Evolutionary conservation across 2,113 vertebrate genomes (phyloP).

Genomic region (Rallus limicola): DNA sequence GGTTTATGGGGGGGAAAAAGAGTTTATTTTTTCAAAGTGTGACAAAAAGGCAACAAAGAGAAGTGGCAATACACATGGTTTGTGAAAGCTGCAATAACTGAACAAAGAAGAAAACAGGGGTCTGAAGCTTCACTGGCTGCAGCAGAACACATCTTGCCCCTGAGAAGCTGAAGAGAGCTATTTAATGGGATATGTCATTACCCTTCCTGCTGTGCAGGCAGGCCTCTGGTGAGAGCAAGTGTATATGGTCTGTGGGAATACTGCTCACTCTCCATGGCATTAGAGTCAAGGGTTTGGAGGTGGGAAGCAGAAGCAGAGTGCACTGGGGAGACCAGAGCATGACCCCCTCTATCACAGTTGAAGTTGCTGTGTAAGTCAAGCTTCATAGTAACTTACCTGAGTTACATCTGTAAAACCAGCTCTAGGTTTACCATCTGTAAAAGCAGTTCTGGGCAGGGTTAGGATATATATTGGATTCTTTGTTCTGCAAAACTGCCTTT

Average conservation of each 20-base stretch:
- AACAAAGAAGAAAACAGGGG: background rate
- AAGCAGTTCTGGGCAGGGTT: background rate
- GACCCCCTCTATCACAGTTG: background rate
- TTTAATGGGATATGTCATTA: background rate
- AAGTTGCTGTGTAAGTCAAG: background rate
- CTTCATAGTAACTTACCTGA: background rate
- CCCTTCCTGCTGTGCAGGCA: background rate
- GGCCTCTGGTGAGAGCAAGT: background rate
- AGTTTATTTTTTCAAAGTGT: background rate
- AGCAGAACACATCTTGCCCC: background rate
- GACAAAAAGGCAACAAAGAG: background rate
- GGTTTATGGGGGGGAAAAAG: background rate
- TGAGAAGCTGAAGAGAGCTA: background rate
- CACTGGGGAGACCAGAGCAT: background rate
- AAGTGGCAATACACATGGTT: background rate
- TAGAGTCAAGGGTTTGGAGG: accelerated
- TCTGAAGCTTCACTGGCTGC: background rate
- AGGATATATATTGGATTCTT: background rate
- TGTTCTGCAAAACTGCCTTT: background rate
- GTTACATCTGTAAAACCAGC: background rate
- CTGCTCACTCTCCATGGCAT: background rate
- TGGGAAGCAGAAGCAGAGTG: background rate
- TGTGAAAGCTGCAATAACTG: background rate
- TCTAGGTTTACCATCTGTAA: background rate
- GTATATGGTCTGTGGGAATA: accelerated